phyloP scores from a whole-genome alignment of 2,888 invertebrate genomes.

The Nasonia oneida region DNA sequence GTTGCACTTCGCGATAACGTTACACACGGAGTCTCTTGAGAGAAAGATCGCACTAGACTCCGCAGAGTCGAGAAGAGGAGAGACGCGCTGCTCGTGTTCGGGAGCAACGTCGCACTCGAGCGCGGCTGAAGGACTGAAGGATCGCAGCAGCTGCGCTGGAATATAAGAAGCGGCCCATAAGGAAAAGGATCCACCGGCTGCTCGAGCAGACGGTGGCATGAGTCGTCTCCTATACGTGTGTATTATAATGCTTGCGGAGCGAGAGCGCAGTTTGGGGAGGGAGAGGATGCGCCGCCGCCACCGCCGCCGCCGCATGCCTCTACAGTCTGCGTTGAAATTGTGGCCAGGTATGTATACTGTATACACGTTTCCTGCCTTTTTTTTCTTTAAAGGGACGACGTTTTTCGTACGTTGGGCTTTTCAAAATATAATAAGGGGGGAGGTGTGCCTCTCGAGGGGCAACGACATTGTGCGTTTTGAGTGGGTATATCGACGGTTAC shows the following conservation, averaged over 20 bases:
- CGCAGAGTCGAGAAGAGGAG: too few relatives aligned
- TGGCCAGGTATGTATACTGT: background rate
- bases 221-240: background rate
- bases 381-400: background rate
- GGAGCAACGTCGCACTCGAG: conserved; percentile 44
- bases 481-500: too few relatives aligned
- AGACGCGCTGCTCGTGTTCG: background rate
- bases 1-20: background rate
- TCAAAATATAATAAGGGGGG: background rate
- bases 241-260: background rate
- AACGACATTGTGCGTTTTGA: too few relatives aligned
- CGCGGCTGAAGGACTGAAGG: conserved; percentile 58
- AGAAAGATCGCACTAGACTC: too few relatives aligned
- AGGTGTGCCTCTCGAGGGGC: background rate
- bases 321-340: background rate
- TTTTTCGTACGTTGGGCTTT: background rate
- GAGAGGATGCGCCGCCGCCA: background rate
- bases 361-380: background rate
- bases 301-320: background rate
- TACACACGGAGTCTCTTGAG: too few relatives aligned
- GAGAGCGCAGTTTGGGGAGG: background rate
- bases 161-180: conserved; percentile 21
- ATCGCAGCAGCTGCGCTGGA: conserved; percentile 50
- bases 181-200: conserved; percentile 17
- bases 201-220: background rate